Base-by-base conservation (phyloP, 2,888 invertebrate species). In the Macrosiphum euphorbiae region DNA sequence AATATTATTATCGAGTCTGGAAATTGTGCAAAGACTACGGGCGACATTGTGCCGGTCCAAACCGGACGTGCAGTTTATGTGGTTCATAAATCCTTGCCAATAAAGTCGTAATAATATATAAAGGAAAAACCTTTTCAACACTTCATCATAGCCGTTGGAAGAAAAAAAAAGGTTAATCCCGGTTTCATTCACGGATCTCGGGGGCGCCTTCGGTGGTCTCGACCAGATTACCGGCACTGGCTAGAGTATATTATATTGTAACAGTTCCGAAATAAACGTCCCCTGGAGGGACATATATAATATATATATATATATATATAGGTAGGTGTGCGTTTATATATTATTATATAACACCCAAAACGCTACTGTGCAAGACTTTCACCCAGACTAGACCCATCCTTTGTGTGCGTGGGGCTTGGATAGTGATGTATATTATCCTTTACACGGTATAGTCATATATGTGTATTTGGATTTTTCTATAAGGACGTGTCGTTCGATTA, bases 131-230 rank as follows among this genome's bases (percentile, higher is more conserved):
- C 89, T 89, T 93, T 93, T 93, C 89, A 58, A 89, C 89, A 89
- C 93, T 93, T 35, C 55, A 50, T 92, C 61, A 67, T 50, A 35
- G 50, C 35, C 55, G 61, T 28, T 91, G 44, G 16, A 58, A 44
- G n/a, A 86, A 50, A 61, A 89, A 92, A 93, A 93, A 93, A 93
- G 92, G 92, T 93, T 93, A 84, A 93, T 92, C 92, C 88, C 84
- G 88, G 89, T 84, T 89, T 93, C 89, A 89, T 93, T 93, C 92
- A 84, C 67, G 44, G 47, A 50, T 50, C 87, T 84, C 35, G 47
- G 84, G 44, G 26, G 85, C 92, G 87, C 61, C 92, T 93, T 89
- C 89, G 92, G 92, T 93, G 92, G 92, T 93, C 92, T 89, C 89
- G 26, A 41, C 88, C 92, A 41, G 61, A 61, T 55, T 92, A 87